These are phyloP conservation scores for Pyxicephalus adspersus DNA, from an alignment of 2,113 vertebrate species.

Conservation along the genomic window DNA sequence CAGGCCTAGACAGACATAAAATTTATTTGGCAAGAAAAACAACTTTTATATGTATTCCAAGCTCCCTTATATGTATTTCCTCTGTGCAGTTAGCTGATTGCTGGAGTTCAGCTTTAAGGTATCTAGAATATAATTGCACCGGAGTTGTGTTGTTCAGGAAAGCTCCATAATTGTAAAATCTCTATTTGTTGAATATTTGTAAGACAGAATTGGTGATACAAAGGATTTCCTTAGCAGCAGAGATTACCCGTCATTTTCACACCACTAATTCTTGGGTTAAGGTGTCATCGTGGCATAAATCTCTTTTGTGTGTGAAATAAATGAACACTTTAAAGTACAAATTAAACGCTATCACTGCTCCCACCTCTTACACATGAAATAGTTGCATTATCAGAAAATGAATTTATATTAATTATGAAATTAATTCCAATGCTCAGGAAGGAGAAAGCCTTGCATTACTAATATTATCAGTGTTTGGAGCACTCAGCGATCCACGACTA, in stretches of 20 bases:
- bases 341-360: conserved; percentile 13
- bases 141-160: no score
- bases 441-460: conserved; percentile 35
- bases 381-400: conserved; percentile 44
- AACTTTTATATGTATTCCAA: no score
- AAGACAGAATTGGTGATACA: neutral
- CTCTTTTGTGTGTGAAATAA: conserved; percentile 42
- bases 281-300: conserved; percentile 31
- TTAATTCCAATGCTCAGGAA: conserved; percentile 20
- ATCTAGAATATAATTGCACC: no score
- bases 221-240: neutral
- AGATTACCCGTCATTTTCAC: conserved; percentile 21
- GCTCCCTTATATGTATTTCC: no score
- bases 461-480: conserved; percentile 26
- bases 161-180: neutral
- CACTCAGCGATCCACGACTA: conserved; percentile 40
- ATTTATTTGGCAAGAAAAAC: no score
- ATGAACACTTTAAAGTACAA: conserved; percentile 39
- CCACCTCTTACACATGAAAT: conserved; percentile 39
- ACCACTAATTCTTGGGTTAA: conserved; percentile 32
- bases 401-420: conserved; percentile 54
- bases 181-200: neutral
- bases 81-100: no score
- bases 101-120: no score
- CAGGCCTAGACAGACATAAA: no score